phyloP scores from a whole-genome alignment of 2,888 invertebrate species.

The Congeria kusceri region DNA sequence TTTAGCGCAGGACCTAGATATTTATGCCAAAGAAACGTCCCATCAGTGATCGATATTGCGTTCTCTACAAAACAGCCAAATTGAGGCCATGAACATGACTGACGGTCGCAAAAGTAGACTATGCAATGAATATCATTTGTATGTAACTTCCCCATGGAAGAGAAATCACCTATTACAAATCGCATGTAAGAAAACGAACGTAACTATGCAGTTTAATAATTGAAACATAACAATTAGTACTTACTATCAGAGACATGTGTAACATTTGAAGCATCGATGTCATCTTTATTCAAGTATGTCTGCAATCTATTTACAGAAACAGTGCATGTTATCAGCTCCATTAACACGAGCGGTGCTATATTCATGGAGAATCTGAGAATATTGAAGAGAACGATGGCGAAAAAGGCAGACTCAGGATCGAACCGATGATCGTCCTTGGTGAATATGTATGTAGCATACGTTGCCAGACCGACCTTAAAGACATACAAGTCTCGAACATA shows the following conservation, averaged over 20 bases:
- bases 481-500: not conserved
- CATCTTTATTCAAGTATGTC: constrained; percentile 66
- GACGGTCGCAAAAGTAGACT: too few species aligned
- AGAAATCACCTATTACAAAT: too few species aligned
- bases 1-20: constrained; percentile 25
- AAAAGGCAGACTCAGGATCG: constrained; percentile 88
- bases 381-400: constrained; percentile 84
- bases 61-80: constrained; percentile 14
- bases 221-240: not conserved
- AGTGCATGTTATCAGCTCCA: constrained; percentile 62
- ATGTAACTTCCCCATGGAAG: too few species aligned
- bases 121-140: too few species aligned
- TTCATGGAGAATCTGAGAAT: constrained; percentile 92
- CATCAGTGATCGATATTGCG: constrained; percentile 28
- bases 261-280: constrained; percentile 64
- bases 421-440: constrained; percentile 85
- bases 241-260: constrained; percentile 48
- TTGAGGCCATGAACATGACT: too few species aligned
- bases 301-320: constrained; percentile 66
- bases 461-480: constrained; percentile 78
- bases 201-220: too few species aligned
- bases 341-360: constrained; percentile 97
- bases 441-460: constrained; percentile 81
- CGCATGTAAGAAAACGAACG: too few species aligned
- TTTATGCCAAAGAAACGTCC: constrained; percentile 39